Base-by-base conservation (phyloP, 2,113 vertebrate genomes). In the Pelusios castaneus region DNA sequence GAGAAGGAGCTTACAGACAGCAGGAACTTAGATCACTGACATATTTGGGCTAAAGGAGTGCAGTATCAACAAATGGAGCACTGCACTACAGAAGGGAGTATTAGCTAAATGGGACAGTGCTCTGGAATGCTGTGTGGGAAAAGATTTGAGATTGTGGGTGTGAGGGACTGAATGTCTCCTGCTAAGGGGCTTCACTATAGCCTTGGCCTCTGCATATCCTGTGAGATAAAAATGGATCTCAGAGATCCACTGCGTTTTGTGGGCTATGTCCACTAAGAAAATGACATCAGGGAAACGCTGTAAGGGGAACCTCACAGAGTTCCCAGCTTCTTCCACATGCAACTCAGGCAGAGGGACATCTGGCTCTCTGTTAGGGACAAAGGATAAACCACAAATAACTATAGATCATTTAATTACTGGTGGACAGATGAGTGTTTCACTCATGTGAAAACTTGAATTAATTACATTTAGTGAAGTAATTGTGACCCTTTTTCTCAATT, bases 401-500 rank as follows among this genome's bases (percentile, higher is more conserved):
- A 29, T 41, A 11, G 38, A 76, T 60, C 93, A 95, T 22, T 49
- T 38, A 76, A 83, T 31, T 25, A 83, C 9, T 52, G 41, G 75
- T 41, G 43, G 14, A 41, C 9, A 38, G 10, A 13, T 34, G 51
- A 67, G 1, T 80, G 79, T 55, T 85, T 58, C 22, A 73, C 6
- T 49, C 73, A 88, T 12, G 21, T 86, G 86, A 94, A 95, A 85
- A 47, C 2, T 73, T 27, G 19, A 75, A 79, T 92, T 55, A 91
- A n/a, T 22, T 80, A 76, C 87, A 82, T 58, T 27, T 56, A 24
- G 60, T 79, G 6, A 31, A 22, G 63, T 55, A 90, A 31, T 89
- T 55, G 51, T 73, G 56, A 90, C 79, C 29, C 93, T 56, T 94
- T 89, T 94, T 83, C 51, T 90, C 87, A 80, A 82, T 94, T 90